phyloP scores from a whole-genome alignment of 2,113 vertebrate species.

The Elgaria multicarinata region DNA sequence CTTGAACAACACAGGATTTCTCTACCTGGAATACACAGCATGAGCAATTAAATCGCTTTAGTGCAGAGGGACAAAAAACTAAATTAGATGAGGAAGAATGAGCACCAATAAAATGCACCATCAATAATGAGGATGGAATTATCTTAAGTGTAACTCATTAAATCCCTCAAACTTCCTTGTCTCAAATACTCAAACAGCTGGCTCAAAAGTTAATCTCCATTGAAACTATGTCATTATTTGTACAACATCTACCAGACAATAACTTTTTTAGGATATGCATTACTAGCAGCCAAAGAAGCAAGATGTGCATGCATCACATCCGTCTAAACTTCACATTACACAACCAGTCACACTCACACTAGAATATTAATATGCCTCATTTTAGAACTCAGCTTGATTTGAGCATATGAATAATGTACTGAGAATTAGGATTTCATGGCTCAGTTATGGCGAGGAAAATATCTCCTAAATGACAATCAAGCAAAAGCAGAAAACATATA shows the following conservation, averaged over 20 bases:
- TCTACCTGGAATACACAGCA: neutral
- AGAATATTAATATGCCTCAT: neutral
- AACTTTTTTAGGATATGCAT: neutral
- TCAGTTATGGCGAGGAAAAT: neutral
- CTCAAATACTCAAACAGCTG: neutral
- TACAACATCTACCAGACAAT: neutral
- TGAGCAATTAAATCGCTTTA: neutral
- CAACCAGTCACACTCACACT: neutral
- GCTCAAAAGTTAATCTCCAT: neutral
- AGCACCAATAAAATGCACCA: neutral
- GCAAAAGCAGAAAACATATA: neutral
- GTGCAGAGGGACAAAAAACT: neutral
- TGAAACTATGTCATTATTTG: neutral
- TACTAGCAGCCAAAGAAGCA: neutral
- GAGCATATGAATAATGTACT: neutral
- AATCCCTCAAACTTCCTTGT: neutral
- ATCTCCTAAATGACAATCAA: neutral
- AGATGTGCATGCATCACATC: neutral
- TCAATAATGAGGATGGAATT: neutral
- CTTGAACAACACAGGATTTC: neutral
- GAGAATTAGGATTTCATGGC: neutral
- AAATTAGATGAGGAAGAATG: conserved; percentile 1
- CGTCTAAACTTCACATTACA: neutral
- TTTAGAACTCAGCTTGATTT: neutral
- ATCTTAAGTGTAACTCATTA: neutral